Percentiles rank a stretch among this genome's conserved stretches.
These are phyloP conservation scores for Tachysurus fulvidraco DNA, from an alignment of 2,113 vertebrate species.

Conservation along the genomic window DNA sequence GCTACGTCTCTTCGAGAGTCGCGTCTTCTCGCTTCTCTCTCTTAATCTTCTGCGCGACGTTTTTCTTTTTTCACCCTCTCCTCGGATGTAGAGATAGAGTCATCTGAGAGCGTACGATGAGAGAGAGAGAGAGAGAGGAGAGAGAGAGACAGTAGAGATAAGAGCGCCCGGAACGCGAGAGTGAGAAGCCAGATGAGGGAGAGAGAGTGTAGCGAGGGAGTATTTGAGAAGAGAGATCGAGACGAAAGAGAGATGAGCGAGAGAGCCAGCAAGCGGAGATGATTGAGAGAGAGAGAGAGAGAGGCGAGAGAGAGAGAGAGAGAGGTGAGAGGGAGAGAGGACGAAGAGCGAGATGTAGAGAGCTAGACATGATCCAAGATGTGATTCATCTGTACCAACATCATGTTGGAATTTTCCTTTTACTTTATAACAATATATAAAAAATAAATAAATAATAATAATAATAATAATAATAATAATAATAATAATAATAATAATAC, in stretches of 20 bases:
- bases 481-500: not conserved
- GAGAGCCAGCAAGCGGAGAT: no score
- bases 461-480: not conserved
- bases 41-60: no score
- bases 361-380: not conserved
- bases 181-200: no score
- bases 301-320: slow-evolving; percentile 32
- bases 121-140: no score
- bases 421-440: not conserved
- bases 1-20: no score
- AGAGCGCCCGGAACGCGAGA: no score
- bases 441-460: not conserved
- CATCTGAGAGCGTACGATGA: no score
- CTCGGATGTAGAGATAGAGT: no score
- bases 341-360: slow-evolving; percentile 1
- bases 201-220: slow-evolving; percentile 29
- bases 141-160: no score
- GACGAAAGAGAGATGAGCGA: slow-evolving; percentile 5
- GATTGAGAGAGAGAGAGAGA: slow-evolving; percentile 7
- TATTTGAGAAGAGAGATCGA: slow-evolving; percentile 33
- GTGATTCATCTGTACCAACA: not conserved
- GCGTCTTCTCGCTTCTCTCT: no score
- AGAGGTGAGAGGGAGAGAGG: slow-evolving; percentile 9
- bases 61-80: no score
- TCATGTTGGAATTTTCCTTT: slow-evolving; percentile 13